These are phyloP conservation scores for Orgyia antiqua DNA, from an alignment of 2,888 invertebrate genomes.

Conservation along the genomic window DNA sequence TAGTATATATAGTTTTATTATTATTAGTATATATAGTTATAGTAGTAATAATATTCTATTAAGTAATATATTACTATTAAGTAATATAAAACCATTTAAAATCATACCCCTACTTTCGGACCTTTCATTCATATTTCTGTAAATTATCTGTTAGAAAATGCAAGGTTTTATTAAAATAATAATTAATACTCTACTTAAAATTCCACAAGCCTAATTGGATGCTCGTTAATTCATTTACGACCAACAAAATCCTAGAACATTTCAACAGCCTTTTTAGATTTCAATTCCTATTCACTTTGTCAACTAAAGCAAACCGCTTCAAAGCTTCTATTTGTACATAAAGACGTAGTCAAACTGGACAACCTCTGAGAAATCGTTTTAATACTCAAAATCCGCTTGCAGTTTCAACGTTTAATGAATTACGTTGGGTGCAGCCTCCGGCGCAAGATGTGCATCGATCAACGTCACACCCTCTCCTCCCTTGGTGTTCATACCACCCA, in stretches of 20 bases:
- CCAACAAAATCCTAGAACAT: conserved; percentile 21
- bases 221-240: conserved; percentile 5
- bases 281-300: conserved; percentile 60
- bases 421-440: conserved; percentile 78
- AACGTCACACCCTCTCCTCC: conserved; percentile 68
- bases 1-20: too few species aligned
- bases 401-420: conserved; percentile 78
- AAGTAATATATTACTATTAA: too few species aligned
- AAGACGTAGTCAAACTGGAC: conserved; percentile 61
- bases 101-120: too few species aligned
- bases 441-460: conserved; percentile 83
- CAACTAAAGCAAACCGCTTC: conserved; percentile 46
- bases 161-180: too few species aligned
- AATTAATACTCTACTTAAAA: too few species aligned
- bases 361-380: conserved; percentile 75
- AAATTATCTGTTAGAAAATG: too few species aligned
- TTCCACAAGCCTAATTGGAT: too few species aligned
- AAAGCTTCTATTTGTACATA: conserved; percentile 38
- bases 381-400: conserved; percentile 77
- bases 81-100: too few species aligned
- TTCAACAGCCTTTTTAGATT: conserved; percentile 37
- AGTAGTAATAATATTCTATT: too few species aligned
- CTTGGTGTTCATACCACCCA: conserved; percentile 27
- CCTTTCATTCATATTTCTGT: too few species aligned
- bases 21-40: too few species aligned